These are phyloP conservation scores for Horisme vitalbata DNA, from an alignment of 2,888 invertebrate species.

Conservation along the genomic window DNA sequence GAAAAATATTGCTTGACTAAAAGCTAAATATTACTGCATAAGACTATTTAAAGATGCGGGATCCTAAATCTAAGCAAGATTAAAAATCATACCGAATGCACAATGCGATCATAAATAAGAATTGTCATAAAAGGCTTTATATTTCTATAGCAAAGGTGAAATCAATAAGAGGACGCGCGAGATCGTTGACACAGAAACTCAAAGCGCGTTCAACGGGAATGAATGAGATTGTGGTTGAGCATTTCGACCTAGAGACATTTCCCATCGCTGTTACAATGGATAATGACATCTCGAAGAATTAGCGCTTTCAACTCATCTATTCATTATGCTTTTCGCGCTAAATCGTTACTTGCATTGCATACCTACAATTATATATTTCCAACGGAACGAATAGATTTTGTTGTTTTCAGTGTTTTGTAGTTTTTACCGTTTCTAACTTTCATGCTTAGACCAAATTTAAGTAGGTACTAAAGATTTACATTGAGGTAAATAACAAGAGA, in stretches of 20 bases:
- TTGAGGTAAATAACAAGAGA: too few relatives aligned
- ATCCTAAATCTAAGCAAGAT: neutral
- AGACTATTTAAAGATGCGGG: too few relatives aligned
- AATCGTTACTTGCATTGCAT: slow-evolving; percentile 38
- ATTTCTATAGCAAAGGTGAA: slow-evolving; percentile 38
- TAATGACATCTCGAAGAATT: slow-evolving; percentile 59
- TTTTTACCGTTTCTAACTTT: too few relatives aligned
- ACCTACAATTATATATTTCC: too few relatives aligned
- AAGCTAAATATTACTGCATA: too few relatives aligned
- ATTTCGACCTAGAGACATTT: slow-evolving; percentile 55
- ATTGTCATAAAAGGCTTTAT: slow-evolving; percentile 20
- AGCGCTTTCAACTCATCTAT: slow-evolving; percentile 54
- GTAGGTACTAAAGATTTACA: too few relatives aligned
- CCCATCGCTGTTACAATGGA: slow-evolving; percentile 63
- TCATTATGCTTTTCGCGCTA: slow-evolving; percentile 39
- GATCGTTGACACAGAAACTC: slow-evolving; percentile 58
- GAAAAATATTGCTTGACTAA: too few relatives aligned
- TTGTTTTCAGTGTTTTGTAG: too few relatives aligned
- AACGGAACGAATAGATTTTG: too few relatives aligned
- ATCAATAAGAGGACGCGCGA: slow-evolving; percentile 47
- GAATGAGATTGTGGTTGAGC: slow-evolving; percentile 53
- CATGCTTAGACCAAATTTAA: too few relatives aligned
- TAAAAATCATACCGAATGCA: neutral
- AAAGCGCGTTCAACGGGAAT: slow-evolving; percentile 48
- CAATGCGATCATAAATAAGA: slow-evolving; percentile 17